Evolutionary conservation across 2,888 invertebrate genomes (phyloP).

Genomic region (Pollenia angustigena): DNA sequence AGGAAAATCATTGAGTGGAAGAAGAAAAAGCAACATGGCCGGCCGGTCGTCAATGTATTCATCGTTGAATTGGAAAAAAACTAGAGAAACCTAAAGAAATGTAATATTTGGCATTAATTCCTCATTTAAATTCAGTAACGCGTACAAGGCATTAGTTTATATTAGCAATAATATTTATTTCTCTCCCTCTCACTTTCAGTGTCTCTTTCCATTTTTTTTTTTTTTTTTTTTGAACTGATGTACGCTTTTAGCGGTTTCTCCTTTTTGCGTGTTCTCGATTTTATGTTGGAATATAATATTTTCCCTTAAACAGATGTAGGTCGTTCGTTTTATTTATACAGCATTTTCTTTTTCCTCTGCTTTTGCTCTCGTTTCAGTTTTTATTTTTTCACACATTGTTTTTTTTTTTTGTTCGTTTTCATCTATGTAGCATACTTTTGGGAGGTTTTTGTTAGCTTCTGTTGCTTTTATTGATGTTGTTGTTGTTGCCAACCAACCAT

Average conservation of each 20-base stretch:
- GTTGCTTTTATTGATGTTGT: constrained; percentile 1
- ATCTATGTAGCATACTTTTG: constrained; percentile 66
- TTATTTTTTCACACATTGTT: constrained; percentile 45
- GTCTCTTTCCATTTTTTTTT: background rate
- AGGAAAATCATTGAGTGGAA: background rate
- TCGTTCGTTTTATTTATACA: constrained; percentile 60
- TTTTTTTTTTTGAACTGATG: no score
- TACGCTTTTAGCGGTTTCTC: constrained; percentile 37
- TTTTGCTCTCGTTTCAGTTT: constrained; percentile 3
- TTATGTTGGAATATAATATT: constrained; percentile 15
- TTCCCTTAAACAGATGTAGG: constrained; percentile 50
- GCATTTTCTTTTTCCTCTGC: background rate
- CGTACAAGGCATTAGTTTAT: constrained; percentile 83
- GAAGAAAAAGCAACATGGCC: constrained; percentile 21
- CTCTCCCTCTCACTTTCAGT: constrained; percentile 16
- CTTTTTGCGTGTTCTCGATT: constrained; percentile 5
- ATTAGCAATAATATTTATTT: constrained; percentile 72
- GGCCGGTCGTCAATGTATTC: constrained; percentile 14
- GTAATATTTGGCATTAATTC: constrained; percentile 84
- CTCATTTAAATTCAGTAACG: constrained; percentile 84
- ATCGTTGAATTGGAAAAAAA: background rate
- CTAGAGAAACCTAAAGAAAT: constrained; percentile 74
- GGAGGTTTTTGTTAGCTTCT: constrained; percentile 12
- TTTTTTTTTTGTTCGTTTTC: constrained; percentile 3
- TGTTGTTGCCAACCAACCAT: constrained; percentile 46